Evolutionary conservation across 2,113 vertebrate genomes (phyloP), one percentile per base, ranked within the genome.

Genomic region (Spea bombifrons): DNA sequence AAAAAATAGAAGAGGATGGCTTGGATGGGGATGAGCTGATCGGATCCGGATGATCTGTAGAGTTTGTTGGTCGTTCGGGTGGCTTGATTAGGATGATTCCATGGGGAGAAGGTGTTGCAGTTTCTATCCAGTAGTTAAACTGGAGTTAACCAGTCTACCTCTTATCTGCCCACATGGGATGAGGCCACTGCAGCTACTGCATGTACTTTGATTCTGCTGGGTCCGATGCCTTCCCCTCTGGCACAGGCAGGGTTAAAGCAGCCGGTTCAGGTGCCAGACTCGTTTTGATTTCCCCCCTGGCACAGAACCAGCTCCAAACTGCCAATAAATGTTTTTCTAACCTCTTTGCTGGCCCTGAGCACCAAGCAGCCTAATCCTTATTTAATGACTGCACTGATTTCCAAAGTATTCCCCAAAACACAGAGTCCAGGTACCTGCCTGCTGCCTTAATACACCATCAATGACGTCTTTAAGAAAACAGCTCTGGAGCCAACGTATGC

Each of bases 391-490:
- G 15, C n/a, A 70, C 67, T 47, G 47, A 50, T 46, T 73, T 65
- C 77, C 70, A 72, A 65, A 53, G 64, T 79, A 67, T 73, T 55
- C 77, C 77, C 76, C 59, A 45, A 73, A 79, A 73, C 53, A 53
- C 61, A 3, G 76, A 66, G 63, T 73, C 77, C 77, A 53, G 66
- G 70, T 47, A 72, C 13, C 49, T 13, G 43, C 7, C 61, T 50
- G 63, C 77, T 66, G 70, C 77, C 67, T 57, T 43, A 73, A 73
- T 64, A 63, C 52, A 66, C 66, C 70, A 79, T 73, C 70, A 47
- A 79, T 79, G 53, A 79, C 77, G 77, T 73, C 48, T 66, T 79
- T 79, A 79, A 79, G 63, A 66, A 79, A 79, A 79, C 70, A 79
- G 63, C 5, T 50, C 55, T 49, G 4, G 70, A 50, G 77, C 77